Conservation (phyloP, 1,140 invertebrate genomes). For the Ladona fulva region DNA sequence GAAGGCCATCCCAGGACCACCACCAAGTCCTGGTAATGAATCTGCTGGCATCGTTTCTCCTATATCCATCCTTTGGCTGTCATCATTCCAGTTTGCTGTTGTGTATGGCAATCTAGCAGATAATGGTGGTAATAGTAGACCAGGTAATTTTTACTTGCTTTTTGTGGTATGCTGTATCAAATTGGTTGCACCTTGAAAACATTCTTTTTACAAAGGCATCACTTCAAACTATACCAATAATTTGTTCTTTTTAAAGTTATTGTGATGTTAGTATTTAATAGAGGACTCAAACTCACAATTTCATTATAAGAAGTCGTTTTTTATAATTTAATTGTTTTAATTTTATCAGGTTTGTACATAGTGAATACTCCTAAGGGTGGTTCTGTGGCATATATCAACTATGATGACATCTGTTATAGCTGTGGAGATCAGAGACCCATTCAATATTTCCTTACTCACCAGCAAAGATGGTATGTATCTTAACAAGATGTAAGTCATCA, state of each 20-base stretch:
- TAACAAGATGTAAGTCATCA: no score
- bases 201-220: no score
- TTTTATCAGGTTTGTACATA: constrained; percentile 42
- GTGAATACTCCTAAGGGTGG: constrained; percentile 62
- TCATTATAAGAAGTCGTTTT: constrained; percentile 19
- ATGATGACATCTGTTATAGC: constrained; percentile 71
- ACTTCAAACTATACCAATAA: no score
- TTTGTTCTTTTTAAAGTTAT: no score
- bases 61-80: constrained; percentile 47
- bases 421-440: constrained; percentile 49
- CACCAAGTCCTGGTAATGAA: constrained; percentile 30
- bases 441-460: constrained; percentile 56
- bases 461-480: constrained; percentile 56
- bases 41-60: constrained; percentile 34
- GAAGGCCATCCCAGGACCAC: constrained; percentile 54
- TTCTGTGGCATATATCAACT: constrained; percentile 50
- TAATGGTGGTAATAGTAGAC: constrained; percentile 34
- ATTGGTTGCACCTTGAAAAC: no score
- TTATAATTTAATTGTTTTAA: constrained; percentile 22
- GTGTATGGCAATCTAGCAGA: constrained; percentile 42
- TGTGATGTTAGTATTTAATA: no score
- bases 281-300: background rate
- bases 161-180: background rate
- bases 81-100: constrained; percentile 66
- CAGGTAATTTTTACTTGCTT: constrained; percentile 29